phyloP scores from a whole-genome alignment of 1,140 invertebrate species.

The Formica selysi region DNA sequence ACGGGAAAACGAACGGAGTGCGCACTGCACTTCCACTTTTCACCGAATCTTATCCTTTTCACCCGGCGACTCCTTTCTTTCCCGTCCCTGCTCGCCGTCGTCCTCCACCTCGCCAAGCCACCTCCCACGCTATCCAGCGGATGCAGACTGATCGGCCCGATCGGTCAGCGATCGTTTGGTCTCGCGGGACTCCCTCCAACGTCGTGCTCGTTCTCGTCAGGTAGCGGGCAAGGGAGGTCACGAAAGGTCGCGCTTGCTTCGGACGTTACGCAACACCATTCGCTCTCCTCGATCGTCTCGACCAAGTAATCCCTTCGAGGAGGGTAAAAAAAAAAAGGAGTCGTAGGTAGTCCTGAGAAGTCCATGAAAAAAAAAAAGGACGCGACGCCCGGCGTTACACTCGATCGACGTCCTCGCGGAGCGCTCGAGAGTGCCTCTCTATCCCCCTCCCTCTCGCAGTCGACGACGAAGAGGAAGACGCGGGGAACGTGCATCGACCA shows the following conservation, averaged over 20 bases:
- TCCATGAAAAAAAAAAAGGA: no score
- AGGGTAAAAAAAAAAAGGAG: neutral
- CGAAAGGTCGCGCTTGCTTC: slow-evolving; percentile 60
- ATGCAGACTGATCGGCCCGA: slow-evolving; percentile 67
- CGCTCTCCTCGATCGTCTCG: neutral
- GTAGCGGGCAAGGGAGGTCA: slow-evolving; percentile 66
- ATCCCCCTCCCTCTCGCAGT: slow-evolving; percentile 37
- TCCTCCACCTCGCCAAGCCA: neutral
- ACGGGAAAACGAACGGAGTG: neutral
- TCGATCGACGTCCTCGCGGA: slow-evolving; percentile 25
- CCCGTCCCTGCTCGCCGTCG: slow-evolving; percentile 3
- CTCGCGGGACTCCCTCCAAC: slow-evolving; percentile 43
- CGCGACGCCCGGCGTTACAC: neutral
- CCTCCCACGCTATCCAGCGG: slow-evolving; percentile 51
- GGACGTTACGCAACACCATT: slow-evolving; percentile 28
- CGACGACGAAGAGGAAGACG: slow-evolving; percentile 49
- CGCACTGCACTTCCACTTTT: slow-evolving; percentile 73
- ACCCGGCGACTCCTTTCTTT: slow-evolving; percentile 57
- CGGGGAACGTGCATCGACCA: slow-evolving; percentile 57
- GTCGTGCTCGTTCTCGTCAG: slow-evolving; percentile 45
- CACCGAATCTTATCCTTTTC: slow-evolving; percentile 42
- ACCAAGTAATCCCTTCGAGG: neutral
- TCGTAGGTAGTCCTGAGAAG: neutral
- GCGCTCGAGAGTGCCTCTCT: neutral
- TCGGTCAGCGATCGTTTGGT: slow-evolving; percentile 42